A percentile compares a stretch with the other conserved stretches of the same genome.
These are phyloP conservation scores for Petrolisthes manimaculis DNA, from an alignment of 2,888 invertebrate genomes.

Conservation along the genomic window DNA sequence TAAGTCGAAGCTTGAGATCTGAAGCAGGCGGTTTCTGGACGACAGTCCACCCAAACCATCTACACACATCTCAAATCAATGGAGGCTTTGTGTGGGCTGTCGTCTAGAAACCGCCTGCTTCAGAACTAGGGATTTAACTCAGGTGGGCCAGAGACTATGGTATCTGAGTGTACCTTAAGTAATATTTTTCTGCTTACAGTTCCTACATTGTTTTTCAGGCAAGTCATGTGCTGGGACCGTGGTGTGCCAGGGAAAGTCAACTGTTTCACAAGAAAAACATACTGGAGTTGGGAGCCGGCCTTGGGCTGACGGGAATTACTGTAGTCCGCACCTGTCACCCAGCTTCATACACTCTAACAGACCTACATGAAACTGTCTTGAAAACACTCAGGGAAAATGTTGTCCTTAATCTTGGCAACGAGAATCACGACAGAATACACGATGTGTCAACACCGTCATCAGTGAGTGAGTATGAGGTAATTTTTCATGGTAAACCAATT, in stretches of 20 bases:
- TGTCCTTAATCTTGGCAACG: slow-evolving; percentile 18
- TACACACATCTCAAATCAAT: too few relatives aligned
- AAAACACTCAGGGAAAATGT: slow-evolving; percentile 46
- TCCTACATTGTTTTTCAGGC: slow-evolving; percentile 36
- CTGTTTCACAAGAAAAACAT: slow-evolving; percentile 35
- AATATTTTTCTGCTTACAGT: not conserved
- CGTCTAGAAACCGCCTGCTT: too few relatives aligned
- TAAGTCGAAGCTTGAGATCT: too few relatives aligned
- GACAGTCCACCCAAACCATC: too few relatives aligned
- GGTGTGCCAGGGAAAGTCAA: slow-evolving; percentile 26
- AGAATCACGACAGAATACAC: not conserved
- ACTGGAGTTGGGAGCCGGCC: slow-evolving; percentile 54
- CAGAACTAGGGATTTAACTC: too few relatives aligned
- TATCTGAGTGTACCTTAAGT: not conserved
- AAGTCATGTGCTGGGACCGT: slow-evolving; percentile 48
- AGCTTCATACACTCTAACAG: slow-evolving; percentile 49
- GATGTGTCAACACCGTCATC: too few relatives aligned
- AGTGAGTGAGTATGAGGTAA: too few relatives aligned
- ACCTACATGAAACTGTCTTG: slow-evolving; percentile 42
- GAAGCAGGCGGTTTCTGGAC: too few relatives aligned
- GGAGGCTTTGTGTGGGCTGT: too few relatives aligned
- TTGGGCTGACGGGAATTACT: slow-evolving; percentile 50
- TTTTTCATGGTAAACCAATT: too few relatives aligned
- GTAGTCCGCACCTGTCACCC: slow-evolving; percentile 38
- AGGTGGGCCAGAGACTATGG: too few relatives aligned